Conservation (phyloP, 2,797 vertebrate genomes). For the Clarias laeviceps region DNA sequence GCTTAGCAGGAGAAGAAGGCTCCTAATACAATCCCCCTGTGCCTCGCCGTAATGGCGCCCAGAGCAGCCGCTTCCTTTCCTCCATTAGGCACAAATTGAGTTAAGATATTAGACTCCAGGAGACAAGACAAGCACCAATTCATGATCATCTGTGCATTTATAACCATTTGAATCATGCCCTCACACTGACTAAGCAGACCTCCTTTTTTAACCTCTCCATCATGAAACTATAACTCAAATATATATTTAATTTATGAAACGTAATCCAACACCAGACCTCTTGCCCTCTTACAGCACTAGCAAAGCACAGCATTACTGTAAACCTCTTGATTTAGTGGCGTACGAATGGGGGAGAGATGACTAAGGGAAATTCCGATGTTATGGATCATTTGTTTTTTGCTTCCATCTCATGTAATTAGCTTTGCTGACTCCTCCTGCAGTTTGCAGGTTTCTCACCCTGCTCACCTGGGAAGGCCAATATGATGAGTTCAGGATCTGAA, state of each 20-base stretch:
- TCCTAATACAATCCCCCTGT: conserved; percentile 30
- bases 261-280: neutral
- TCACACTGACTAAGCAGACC: neutral
- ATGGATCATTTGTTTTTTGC: conserved; percentile 5
- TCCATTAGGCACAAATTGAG: conserved; percentile 49
- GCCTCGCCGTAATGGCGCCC: conserved; percentile 41
- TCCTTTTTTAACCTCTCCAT: neutral
- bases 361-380: conserved; percentile 6
- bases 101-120: conserved; percentile 41
- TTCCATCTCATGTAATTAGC: conserved; percentile 25
- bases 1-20: conserved; percentile 8
- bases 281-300: neutral
- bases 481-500: neutral
- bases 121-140: conserved; percentile 30
- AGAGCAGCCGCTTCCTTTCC: conserved; percentile 44
- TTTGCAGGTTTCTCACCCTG: conserved; percentile 24
- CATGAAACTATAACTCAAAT: neutral
- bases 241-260: conserved; percentile 11
- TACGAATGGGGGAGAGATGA: conserved; percentile 7
- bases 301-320: conserved; percentile 3
- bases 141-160: conserved; percentile 12
- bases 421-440: conserved; percentile 26
- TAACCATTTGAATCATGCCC: neutral
- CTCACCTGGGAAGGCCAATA: conserved; percentile 25
- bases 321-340: neutral